These are phyloP conservation scores for Drosophila tanythrix DNA, from an alignment of 2,888 invertebrate genomes.

Conservation along the genomic window DNA sequence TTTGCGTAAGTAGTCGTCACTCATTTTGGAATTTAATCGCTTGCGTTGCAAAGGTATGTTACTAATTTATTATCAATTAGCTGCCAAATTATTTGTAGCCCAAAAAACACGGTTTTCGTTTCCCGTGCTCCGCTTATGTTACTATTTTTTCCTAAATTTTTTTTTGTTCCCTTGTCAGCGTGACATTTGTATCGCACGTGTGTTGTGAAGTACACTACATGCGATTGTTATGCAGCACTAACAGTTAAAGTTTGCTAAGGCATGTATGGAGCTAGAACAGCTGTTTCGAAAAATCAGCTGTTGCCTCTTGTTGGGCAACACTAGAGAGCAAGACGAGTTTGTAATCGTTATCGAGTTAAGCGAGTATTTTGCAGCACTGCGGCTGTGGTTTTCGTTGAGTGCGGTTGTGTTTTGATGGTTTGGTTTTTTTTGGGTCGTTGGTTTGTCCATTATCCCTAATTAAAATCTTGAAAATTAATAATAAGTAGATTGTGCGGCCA, in stretches of 20 bases:
- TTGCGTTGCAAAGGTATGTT: conserved; percentile 42
- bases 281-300: conserved; percentile 35
- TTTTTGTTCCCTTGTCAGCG: conserved; percentile 53
- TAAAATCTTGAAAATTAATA: conserved; percentile 35
- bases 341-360: conserved; percentile 37
- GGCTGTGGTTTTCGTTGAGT: conserved; percentile 57
- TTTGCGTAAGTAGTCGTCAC: conserved; percentile 84
- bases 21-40: conserved; percentile 79
- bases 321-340: background rate
- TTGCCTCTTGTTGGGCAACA: conserved; percentile 15
- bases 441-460: conserved; percentile 44
- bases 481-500: conserved; percentile 26
- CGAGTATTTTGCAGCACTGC: conserved; percentile 49
- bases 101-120: conserved; percentile 50
- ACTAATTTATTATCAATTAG: conserved; percentile 51
- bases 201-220: conserved; percentile 50
- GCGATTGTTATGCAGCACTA: conserved; percentile 39
- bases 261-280: conserved; percentile 26
- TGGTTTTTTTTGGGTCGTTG: conserved; percentile 34
- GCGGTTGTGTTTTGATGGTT: conserved; percentile 60
- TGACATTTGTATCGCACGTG: conserved; percentile 60
- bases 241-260: background rate
- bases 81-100: conserved; percentile 50
- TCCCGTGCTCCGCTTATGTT: conserved; percentile 54
- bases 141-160: conserved; percentile 47